Evolutionary conservation across 1,140 invertebrate species (phyloP), one percentile per base, ranked within the genome.

Genomic region (Nasonia giraulti): DNA sequence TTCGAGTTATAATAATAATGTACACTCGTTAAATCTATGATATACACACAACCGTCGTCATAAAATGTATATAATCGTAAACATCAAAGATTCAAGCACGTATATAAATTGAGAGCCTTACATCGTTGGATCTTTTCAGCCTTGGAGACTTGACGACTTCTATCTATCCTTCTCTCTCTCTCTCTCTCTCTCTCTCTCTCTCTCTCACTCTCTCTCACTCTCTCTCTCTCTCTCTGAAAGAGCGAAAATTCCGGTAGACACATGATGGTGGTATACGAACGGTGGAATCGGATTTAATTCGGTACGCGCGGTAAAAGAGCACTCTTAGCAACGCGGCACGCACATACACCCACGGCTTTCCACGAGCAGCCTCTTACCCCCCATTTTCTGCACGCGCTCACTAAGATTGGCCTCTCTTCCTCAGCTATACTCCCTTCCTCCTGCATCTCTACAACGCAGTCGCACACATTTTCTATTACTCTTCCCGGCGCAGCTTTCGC

Each of bases 401-500:
- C 87, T 90, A 89, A 88, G 88, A 90, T 87, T 86, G 85, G 86
- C 87, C 75, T 87, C 83, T 85, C 86, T 86, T 87, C 85, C 80
- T 86, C 87, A 3, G 33, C 33, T 37, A 37, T 37, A 37, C 87
- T 86, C 86, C 86, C 86, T 86, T 77, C 17, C 87, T 86, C 80
- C 17, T 71, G n/a, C 23, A 68, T 27, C 68, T 71, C 31, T 2
- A 71, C 8, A 4, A 17, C 14, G 62, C 33, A 74, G 6, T 12
- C 71, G 27, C 27, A 74, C 71, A 74, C 62, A n/a, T 66, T n/a
- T 44, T 44, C 40, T 44, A 8, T 44, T 66, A 66, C 4, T 66
- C 14, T 17, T 66, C 12, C 62, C 62, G 62, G 85, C 27, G 27
- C 69, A 27, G 69, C 85, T 86, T 88, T 84, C 87, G 86, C 86